Conservation (phyloP, 2,888 invertebrate genomes). For the Scaptomyza tumidula region DNA sequence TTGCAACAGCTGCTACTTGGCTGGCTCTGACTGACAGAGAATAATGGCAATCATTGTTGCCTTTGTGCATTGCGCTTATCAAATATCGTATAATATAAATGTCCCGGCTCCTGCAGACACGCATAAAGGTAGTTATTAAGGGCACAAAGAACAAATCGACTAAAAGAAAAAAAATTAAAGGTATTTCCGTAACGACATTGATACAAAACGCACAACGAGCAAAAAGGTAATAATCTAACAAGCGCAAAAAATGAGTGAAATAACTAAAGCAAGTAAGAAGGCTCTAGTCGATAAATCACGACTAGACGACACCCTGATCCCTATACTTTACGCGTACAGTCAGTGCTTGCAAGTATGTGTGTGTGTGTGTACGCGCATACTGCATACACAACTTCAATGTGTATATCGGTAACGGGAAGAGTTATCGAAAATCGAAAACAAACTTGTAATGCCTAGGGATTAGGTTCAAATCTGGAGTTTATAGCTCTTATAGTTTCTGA, state of each 20-base stretch:
- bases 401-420: too few relatives aligned
- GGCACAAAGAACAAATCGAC: conserved; percentile 42
- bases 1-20: conserved; percentile 18
- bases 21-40: conserved; percentile 23
- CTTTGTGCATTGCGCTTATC: conserved; percentile 55
- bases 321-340: too few relatives aligned
- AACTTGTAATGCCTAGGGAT: too few relatives aligned
- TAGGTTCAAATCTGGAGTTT: too few relatives aligned
- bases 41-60: conserved; percentile 46
- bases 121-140: conserved; percentile 69
- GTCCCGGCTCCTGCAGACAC: conserved; percentile 54
- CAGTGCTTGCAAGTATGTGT: too few relatives aligned
- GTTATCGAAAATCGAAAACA: too few relatives aligned
- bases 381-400: too few relatives aligned
- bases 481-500: too few relatives aligned
- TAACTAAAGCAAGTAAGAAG: not conserved
- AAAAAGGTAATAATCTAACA: conserved; percentile 65
- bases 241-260: conserved; percentile 7
- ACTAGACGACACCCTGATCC: not conserved
- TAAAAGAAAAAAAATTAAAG: conserved; percentile 46
- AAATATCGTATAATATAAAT: conserved; percentile 62
- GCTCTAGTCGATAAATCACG: not conserved
- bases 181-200: conserved; percentile 61
- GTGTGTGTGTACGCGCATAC: too few relatives aligned
- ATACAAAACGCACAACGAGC: conserved; percentile 48